Evolutionary conservation across 1,140 invertebrate genomes (phyloP).

Genomic region (Eupeodes corollae): DNA sequence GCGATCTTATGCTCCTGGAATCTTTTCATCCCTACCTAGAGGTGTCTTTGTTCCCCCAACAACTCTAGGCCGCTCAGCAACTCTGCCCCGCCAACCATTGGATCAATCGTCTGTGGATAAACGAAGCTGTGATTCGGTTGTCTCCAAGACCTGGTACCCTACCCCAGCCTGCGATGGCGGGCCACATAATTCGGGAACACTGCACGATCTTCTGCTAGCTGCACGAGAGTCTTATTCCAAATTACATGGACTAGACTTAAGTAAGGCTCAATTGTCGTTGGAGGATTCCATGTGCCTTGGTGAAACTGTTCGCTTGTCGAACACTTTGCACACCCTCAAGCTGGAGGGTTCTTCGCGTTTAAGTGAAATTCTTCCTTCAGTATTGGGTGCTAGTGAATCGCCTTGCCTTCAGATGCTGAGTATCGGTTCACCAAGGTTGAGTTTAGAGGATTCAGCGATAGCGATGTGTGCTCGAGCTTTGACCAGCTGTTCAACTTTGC

Average conservation of each 20-base stretch:
- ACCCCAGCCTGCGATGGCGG: constrained; percentile 40
- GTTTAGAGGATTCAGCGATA: constrained; percentile 45
- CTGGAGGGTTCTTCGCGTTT: constrained; percentile 42
- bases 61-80: constrained; percentile 37
- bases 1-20: constrained; percentile 12
- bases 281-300: constrained; percentile 45
- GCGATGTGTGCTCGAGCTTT: constrained; percentile 42
- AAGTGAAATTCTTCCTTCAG: constrained; percentile 40
- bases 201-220: constrained; percentile 40
- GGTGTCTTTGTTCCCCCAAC: constrained; percentile 36
- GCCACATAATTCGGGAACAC: constrained; percentile 39
- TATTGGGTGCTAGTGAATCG: constrained; percentile 43
- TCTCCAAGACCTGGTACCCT: constrained; percentile 42
- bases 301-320: constrained; percentile 42
- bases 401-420: constrained; percentile 43
- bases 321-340: constrained; percentile 41
- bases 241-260: constrained; percentile 43
- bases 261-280: constrained; percentile 38
- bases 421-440: constrained; percentile 41
- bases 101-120: constrained; percentile 36
- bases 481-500: constrained; percentile 40
- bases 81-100: constrained; percentile 38
- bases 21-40: constrained; percentile 40
- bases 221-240: constrained; percentile 39
- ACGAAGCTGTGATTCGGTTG: constrained; percentile 42